Evolutionary conservation across 2,113 vertebrate species (phyloP), one percentile per base, ranked within the genome.

Genomic region (Syrmaticus mikado): DNA sequence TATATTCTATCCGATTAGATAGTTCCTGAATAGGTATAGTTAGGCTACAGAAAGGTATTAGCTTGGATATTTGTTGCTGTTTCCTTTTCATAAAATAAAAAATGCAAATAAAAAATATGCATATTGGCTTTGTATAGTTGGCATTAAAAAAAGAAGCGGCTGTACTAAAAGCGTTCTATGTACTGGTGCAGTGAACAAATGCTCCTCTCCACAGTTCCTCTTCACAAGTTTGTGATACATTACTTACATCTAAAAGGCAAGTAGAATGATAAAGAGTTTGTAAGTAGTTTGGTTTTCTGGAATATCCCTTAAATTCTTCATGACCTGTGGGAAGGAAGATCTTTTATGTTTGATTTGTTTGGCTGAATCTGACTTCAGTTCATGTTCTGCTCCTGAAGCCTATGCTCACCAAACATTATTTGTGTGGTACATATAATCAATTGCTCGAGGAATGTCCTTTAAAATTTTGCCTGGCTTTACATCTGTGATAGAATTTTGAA

Each of bases 1-100:
- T 89, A 71, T 85, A 60, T 77, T 88, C 50, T 67, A 83, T 96
- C 68, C 11, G 14, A 93, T 91, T 91, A n/a, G 73, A 95, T 32
- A 64, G 72, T 48, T 92, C 90, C 79, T 87, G 72, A 91, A 77
- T 32, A 83, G 76, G 41, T 45, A 55, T n/a, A 34, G 20, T 81
- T 81, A 71, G 17, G 17, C 72, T 88, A 27, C 72, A 88, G 76
- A 88, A 96, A 36, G 32, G 55, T 93, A 92, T 85, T 91, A 55
- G 11, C 50, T 90, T 81, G 72, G 55, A 60, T 85, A 67, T 64
- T 81, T 83, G 38, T 87, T 91, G 55, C 40, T 18, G 9, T 85
- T 96, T 96, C 82, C 85, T 87, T 83, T 88, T 87, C 75, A 36
- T 52, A 41, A 64, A 80, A 71, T 4, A 36, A 46, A 41, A 64